These are phyloP conservation scores for Biston betularia DNA, from an alignment of 2,888 invertebrate species.

Conservation along the genomic window DNA sequence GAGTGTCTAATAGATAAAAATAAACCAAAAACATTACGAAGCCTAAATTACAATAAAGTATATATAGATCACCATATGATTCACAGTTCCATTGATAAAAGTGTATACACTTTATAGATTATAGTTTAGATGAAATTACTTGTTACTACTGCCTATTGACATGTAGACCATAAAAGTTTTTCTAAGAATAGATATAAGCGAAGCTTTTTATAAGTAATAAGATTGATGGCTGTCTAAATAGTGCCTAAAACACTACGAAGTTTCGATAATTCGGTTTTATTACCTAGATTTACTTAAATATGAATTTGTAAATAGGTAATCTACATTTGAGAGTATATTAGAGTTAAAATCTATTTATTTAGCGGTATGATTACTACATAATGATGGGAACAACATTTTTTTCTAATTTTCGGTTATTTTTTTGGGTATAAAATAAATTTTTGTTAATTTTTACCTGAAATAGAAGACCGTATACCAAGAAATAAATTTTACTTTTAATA, in stretches of 20 bases:
- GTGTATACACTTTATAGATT: conserved; percentile 63
- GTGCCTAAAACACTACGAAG: conserved; percentile 86
- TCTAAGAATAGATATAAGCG: conserved; percentile 72
- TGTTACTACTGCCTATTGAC: conserved; percentile 85
- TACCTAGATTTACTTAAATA: conserved; percentile 70
- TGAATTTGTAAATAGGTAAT: conserved; percentile 74
- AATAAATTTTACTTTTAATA: too few relatives aligned
- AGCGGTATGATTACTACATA: conserved; percentile 65
- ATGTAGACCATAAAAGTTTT: conserved; percentile 79
- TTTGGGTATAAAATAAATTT: too few relatives aligned
- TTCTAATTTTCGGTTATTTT: conserved; percentile 38
- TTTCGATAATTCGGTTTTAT: conserved; percentile 84
- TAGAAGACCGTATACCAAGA: neutral
- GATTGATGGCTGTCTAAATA: conserved; percentile 87
- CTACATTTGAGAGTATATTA: conserved; percentile 68
- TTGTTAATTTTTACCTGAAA: too few relatives aligned
- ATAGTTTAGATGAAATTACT: conserved; percentile 73
- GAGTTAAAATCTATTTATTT: conserved; percentile 55
- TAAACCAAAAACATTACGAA: neutral
- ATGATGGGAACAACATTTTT: conserved; percentile 80
- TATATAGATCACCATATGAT: conserved; percentile 55
- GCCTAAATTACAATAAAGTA: conserved; percentile 8
- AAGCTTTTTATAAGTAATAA: conserved; percentile 84
- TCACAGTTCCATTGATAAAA: conserved; percentile 33
- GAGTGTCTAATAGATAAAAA: conserved; percentile 5